Evolutionary conservation across 1,140 invertebrate genomes (phyloP), one percentile per base, ranked within the genome.

Genomic region (Papilio xuthus): DNA sequence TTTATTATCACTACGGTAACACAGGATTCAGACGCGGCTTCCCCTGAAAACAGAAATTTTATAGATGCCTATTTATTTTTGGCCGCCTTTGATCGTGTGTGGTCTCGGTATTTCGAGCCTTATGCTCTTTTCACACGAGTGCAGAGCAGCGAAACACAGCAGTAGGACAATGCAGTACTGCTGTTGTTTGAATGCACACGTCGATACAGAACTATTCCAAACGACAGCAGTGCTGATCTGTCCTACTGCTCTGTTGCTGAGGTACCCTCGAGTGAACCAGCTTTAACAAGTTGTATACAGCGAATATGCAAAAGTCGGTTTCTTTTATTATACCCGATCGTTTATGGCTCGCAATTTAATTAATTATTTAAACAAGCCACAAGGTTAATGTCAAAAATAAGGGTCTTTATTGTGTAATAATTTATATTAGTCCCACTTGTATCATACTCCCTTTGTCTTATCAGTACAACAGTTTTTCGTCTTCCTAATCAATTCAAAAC

Each of bases 41-140:
- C 89, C 89, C 87, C 89, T 88, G 85, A 90, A 90, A 92, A 88
- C 86, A 84, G 82, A 88, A 87, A 81, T 89, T 92, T 89, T 90
- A 90, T 89, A 84, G 89, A 82, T 85, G 78, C 74, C 63, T 80
- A 81, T 86, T 85, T 86, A 84, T 85, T 86, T 78, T 75, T 26
- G 79, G 78, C 82, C 80, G 79, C 79, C 85, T 90, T 90, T 89
- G 86, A 87, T 88, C 89, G 89, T 88, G 89, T 88, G 90, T 90
- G 90, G 90, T 88, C 90, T 67, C 67, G 44, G 73, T 78, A 78
- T 79, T 60, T 63, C 67, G 73, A 77, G 75, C 47, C 80, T 79
- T 60, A 53, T 53, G 50, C 18, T 53, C 7, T 12, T 44, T 44
- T n/a, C 18, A 53, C n/a, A 53, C 18, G 50, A 53, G 8, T 4